Conservation (phyloP, 2,888 invertebrate species). For the Eupithecia subfuscata region DNA sequence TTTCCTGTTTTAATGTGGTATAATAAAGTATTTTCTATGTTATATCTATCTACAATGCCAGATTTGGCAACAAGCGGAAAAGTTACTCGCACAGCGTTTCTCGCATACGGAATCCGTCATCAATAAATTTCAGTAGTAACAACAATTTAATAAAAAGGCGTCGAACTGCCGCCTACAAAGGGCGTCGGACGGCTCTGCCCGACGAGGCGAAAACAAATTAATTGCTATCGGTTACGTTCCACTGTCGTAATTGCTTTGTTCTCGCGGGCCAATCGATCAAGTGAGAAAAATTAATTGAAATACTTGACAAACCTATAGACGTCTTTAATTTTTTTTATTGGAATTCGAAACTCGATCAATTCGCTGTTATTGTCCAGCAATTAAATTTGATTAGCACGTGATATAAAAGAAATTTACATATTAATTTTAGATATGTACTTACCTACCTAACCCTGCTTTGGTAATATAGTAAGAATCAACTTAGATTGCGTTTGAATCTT, state of each 20-base stretch:
- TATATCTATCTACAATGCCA: neutral
- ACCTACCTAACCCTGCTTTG: neutral
- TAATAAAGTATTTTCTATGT: too few relatives aligned
- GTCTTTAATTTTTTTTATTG: slow-evolving; percentile 47
- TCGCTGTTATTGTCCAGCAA: neutral
- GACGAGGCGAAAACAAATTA: slow-evolving; percentile 79
- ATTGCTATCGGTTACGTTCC: slow-evolving; percentile 80
- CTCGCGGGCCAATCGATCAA: slow-evolving; percentile 74
- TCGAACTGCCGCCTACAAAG: slow-evolving; percentile 70
- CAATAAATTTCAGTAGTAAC: slow-evolving; percentile 51
- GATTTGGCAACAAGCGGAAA: neutral
- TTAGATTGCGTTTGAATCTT: neutral
- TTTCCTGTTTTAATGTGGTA: too few relatives aligned
- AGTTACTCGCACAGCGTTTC: slow-evolving; percentile 12
- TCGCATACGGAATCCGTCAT: slow-evolving; percentile 38
- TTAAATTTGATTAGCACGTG: neutral
- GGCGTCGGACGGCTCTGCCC: slow-evolving; percentile 66
- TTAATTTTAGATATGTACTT: neutral
- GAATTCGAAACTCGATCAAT: slow-evolving; percentile 39
- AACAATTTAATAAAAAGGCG: slow-evolving; percentile 73
- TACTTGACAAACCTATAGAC: slow-evolving; percentile 61
- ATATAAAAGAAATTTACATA: neutral
- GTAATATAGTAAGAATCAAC: neutral
- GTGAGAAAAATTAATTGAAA: slow-evolving; percentile 81
- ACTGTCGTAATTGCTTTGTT: slow-evolving; percentile 80